These are phyloP conservation scores for Eilema sororculum DNA, from an alignment of 2,888 invertebrate genomes.

Conservation along the genomic window DNA sequence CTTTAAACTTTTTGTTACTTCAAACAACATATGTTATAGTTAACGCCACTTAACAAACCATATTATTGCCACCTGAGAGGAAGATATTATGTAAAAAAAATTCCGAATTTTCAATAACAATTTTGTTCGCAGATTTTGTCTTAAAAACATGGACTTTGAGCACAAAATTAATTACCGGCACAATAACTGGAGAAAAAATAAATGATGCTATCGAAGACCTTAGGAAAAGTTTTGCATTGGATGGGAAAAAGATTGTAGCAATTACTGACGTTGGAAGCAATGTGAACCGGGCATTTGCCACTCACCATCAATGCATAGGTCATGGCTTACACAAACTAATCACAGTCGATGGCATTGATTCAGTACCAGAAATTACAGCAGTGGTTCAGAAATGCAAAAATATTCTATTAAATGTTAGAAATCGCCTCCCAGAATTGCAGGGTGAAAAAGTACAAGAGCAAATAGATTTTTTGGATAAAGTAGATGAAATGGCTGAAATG, in stretches of 20 bases:
- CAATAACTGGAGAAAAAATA: not conserved
- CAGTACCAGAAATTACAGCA: constrained; percentile 6
- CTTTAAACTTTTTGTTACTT: not conserved
- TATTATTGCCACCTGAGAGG: no score
- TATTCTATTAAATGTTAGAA: not conserved
- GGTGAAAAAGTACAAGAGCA: not conserved
- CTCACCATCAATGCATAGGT: constrained; percentile 2
- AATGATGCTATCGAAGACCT: not conserved
- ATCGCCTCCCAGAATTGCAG: not conserved
- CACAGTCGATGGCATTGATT: constrained; percentile 3
- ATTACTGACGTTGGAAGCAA: not conserved
- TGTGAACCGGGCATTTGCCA: not conserved
- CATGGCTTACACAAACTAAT: not conserved
- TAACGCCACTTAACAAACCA: no score
- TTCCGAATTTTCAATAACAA: not conserved
- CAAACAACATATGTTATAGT: no score
- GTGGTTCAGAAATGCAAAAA: constrained; percentile 6
- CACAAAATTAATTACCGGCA: not conserved
- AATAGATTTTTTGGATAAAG: not conserved
- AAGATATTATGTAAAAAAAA: no score
- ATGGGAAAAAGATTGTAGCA: not conserved
- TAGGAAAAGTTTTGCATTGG: not conserved
- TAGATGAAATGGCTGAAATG: not conserved
- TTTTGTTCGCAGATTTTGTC: not conserved
- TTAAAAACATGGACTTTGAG: not conserved